These are phyloP conservation scores for Pangasianodon gigas DNA, from an alignment of 2,113 vertebrate species.

Conservation along the genomic window DNA sequence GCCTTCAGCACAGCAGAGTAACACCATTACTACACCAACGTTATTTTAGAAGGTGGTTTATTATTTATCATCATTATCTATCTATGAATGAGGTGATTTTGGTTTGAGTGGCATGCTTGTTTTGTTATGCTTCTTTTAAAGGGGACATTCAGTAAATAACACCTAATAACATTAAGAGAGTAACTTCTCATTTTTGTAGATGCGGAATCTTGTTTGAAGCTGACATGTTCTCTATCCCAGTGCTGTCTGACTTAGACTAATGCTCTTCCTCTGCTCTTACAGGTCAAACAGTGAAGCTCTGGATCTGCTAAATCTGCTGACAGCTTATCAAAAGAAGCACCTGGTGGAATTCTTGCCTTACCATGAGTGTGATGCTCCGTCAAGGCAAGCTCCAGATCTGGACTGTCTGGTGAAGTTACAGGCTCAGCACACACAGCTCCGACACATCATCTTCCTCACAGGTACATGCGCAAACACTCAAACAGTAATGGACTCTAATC, in stretches of 20 bases:
- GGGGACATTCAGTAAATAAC: not conserved
- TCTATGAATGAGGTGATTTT: not conserved
- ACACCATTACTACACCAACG: too few relatives aligned
- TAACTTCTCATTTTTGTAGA: not conserved
- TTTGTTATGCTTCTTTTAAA: not conserved
- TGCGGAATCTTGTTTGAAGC: not conserved
- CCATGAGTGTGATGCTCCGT: constrained; percentile 90
- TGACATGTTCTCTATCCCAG: not conserved
- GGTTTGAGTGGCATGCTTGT: not conserved
- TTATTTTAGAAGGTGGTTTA: not conserved
- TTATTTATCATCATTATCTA: not conserved
- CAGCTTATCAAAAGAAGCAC: constrained; percentile 88
- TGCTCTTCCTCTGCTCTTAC: constrained; percentile 1
- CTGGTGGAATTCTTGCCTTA: constrained; percentile 95
- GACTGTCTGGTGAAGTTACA: constrained; percentile 93
- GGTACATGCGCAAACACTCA: constrained; percentile 67
- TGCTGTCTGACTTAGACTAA: not conserved
- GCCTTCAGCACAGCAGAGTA: not conserved
- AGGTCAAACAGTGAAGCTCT: constrained; percentile 88
- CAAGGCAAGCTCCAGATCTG: constrained; percentile 86
- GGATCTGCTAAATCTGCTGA: constrained; percentile 84
- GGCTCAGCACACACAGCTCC: constrained; percentile 88
- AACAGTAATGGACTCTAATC: not conserved
- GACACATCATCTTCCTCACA: constrained; percentile 91
- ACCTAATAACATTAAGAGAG: not conserved